Evolutionary conservation across 2,797 vertebrate species (phyloP).

Genomic region (Pantherophis vulpinus): DNA sequence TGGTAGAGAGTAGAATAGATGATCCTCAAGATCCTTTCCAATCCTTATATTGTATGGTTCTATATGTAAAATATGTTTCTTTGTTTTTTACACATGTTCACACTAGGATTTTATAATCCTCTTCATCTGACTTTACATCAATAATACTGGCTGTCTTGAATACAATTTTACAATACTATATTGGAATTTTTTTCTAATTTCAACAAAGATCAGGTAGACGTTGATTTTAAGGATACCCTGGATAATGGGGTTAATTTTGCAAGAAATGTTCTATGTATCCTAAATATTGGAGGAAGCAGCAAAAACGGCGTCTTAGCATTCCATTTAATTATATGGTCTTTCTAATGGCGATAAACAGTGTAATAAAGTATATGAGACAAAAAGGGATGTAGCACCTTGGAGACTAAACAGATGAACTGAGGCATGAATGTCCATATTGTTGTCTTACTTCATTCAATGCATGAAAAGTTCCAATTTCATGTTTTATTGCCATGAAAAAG

Average conservation of each 20-base stretch:
- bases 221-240: not conserved
- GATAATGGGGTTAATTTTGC: not conserved
- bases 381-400: not conserved
- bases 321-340: not conserved
- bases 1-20: not conserved
- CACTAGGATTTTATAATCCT: not conserved
- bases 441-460: not conserved
- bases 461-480: not conserved
- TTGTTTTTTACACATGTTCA: not conserved
- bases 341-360: not conserved
- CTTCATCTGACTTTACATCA: not conserved
- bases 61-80: not conserved
- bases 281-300: not conserved
- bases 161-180: not conserved
- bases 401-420: not conserved
- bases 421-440: not conserved
- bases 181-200: not conserved
- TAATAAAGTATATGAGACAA: conserved; percentile 17
- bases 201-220: not conserved
- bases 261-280: not conserved
- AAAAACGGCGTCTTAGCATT: not conserved
- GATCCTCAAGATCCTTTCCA: not conserved
- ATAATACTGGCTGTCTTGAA: not conserved
- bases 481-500: not conserved
- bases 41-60: not conserved